Evolutionary conservation across 2,888 invertebrate genomes (phyloP).

Genomic region (Fissipunctia ypsillon): DNA sequence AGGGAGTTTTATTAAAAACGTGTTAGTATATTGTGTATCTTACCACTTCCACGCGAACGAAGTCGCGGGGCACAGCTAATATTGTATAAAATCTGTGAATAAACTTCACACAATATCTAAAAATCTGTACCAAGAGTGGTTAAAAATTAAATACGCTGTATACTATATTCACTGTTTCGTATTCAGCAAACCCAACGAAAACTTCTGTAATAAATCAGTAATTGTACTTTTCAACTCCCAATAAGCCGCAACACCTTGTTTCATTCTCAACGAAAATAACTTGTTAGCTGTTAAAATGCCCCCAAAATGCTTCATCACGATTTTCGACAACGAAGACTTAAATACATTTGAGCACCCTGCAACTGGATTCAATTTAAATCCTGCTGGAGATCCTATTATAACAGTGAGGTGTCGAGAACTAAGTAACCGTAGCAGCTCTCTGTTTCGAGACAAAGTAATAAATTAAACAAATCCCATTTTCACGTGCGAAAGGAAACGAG

Average conservation of each 20-base stretch:
- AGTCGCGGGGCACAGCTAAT: no score
- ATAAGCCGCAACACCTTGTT: slow-evolving; percentile 38
- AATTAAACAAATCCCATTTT: slow-evolving; percentile 90
- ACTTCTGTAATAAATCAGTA: slow-evolving; percentile 37
- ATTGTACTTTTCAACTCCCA: slow-evolving; percentile 18
- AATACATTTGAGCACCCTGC: slow-evolving; percentile 75
- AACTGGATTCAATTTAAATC: slow-evolving; percentile 86
- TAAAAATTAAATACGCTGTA: not conserved
- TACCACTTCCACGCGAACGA: no score
- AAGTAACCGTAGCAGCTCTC: slow-evolving; percentile 86
- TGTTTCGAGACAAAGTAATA: slow-evolving; percentile 85
- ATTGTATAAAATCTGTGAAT: not conserved
- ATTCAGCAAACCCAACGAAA: not conserved
- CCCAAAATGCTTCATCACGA: slow-evolving; percentile 61
- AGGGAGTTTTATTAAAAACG: no score
- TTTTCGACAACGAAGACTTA: slow-evolving; percentile 68
- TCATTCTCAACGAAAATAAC: slow-evolving; percentile 35
- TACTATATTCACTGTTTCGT: not conserved
- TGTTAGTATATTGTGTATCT: no score
- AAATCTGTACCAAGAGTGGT: not conserved
- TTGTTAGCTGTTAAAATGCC: slow-evolving; percentile 32
- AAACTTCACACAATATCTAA: not conserved
- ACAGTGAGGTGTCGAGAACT: slow-evolving; percentile 86
- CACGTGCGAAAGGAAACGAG: slow-evolving; percentile 82
- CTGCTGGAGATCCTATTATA: slow-evolving; percentile 87